Evolutionary conservation across 2,888 invertebrate genomes (phyloP), one percentile per base, ranked within the genome.

Genomic region (Drosophila neutralis): DNA sequence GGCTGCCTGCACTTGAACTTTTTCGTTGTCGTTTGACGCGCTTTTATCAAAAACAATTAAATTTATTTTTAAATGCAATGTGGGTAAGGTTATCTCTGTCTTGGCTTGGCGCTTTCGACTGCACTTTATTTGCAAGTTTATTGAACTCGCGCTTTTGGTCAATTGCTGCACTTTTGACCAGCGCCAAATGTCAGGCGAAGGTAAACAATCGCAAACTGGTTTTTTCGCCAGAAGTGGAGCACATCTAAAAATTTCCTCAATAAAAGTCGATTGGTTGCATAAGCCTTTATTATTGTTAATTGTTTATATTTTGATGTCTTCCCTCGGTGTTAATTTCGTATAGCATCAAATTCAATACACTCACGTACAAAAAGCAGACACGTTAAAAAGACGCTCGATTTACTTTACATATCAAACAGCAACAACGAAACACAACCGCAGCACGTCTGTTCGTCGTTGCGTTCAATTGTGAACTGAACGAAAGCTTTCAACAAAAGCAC

Each of bases 1-100:
- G 64, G 75, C 73, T 24, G 29, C 65, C 53, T 87, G 89, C 73
- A 76, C 84, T 89, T 87, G 76, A 84, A 87, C 88, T 63, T 65
- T 65, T 49, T 48, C 24, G 38, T 18, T 33, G 10, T 40, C 33
- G 36, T 42, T 21, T 56, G 35, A 49, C 61, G 72, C 67, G 49
- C 59, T 69, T 54, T 75, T 77, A 75, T 86, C 75, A 73, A 35
- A 72, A 36, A 42, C 31, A 76, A 68, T 69, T 66, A 48, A 66
- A 57, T 62, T 66, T 57, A 63, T 65, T 82, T 76, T 77, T 38
- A 56, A 67, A 67, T 65, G 68, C 66, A 65, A 63, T 49, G 45
- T 49, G 24, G 35, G 40, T 58, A 66, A 78, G 79, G 70, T 84
- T 83, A 87, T 83, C 83, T 57, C 42, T 24, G 15, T 15, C 24